phyloP scores from a whole-genome alignment of 2,113 vertebrate genomes.

The Eulemur macaco region DNA sequence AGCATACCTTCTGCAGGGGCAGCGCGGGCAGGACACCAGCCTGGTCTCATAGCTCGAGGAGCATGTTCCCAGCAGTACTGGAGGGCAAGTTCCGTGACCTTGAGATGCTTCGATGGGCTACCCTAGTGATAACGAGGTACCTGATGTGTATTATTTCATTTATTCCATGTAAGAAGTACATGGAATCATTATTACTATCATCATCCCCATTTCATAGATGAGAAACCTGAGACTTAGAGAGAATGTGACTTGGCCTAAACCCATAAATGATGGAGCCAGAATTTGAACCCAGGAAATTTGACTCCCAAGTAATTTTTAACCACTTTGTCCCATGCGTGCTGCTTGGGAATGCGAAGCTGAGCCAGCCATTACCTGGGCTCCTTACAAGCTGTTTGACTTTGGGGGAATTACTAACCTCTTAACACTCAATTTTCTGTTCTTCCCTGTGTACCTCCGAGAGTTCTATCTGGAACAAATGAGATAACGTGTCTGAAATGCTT shows the following conservation, averaged over 20 bases:
- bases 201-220: neutral
- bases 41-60: neutral
- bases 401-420: neutral
- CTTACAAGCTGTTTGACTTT: neutral
- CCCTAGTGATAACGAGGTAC: neutral
- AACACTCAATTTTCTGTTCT: neutral
- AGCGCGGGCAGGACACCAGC: neutral
- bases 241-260: neutral
- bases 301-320: neutral
- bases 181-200: neutral
- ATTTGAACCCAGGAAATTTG: neutral
- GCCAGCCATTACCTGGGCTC: neutral
- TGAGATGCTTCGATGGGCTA: neutral
- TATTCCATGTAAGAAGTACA: neutral
- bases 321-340: neutral
- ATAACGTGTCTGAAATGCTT: conserved; percentile 42
- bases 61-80: neutral
- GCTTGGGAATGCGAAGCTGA: neutral
- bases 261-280: neutral
- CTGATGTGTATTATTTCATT: neutral
- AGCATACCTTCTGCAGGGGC: neutral
- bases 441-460: neutral
- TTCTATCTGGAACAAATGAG: conserved; percentile 24
- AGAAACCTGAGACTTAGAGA: neutral
- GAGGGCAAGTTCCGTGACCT: conserved; percentile 6